Evolutionary conservation across 2,113 vertebrate genomes (phyloP), one percentile per base, ranked within the genome.

Genomic region (Seriola rivoliana): DNA sequence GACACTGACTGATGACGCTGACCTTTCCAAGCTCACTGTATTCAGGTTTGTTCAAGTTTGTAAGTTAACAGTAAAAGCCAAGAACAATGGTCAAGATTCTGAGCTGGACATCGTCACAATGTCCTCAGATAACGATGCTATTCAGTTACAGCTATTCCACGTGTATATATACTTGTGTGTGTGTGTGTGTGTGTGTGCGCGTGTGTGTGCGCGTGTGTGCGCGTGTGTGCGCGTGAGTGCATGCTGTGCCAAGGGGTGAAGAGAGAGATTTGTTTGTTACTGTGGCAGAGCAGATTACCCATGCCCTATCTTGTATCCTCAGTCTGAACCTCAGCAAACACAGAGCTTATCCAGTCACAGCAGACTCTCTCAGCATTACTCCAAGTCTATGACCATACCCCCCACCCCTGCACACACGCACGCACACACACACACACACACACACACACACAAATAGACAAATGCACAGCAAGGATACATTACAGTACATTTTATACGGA

Each of bases 301-400:
- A 16, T 48, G 14, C 55, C 29, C 46, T 71, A 85, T 86, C 80
- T 81, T 89, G 85, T 85, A 84, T 79, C 71, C 73, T 75, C 74
- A 70, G 77, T 73, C 54, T 82, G 72, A 84, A 89, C 81, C 86
- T 72, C 42, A 5, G 85, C 84, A 89, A 90, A 90, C 88, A 90
- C 84, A 80, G 60, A 58, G 81, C 78, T 87, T 87, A 92, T 87
- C 84, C 81, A 80, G 71, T 82, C 68, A 75, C 29, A 66, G 70
- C 76, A 88, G 83, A 81, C 84, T 64, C 84, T 64, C 69, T 74
- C 72, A 64, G 65, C 55, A 75, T 67, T 63, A 36, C 79, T 81
- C 71, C 81, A 71, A 74, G 65, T 77, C 48, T 75, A 32, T 21
- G 44, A 21, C 60, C 36, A 65, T 46, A 40, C 72, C 29, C 21